These are phyloP conservation scores for Gavialis gangeticus DNA, from an alignment of 2,113 vertebrate genomes.

Conservation along the genomic window DNA sequence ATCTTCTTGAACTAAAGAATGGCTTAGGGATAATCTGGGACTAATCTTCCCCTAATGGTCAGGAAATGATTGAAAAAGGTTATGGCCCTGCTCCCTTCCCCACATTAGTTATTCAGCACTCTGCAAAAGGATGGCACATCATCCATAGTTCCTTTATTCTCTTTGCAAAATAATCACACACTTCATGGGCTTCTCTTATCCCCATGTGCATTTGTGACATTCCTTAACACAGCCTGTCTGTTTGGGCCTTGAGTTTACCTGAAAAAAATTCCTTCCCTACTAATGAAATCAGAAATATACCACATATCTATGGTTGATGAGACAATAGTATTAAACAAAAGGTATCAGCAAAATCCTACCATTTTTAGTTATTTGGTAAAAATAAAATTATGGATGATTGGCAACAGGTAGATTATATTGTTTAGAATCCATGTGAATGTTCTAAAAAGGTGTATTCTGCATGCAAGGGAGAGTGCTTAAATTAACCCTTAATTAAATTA, in stretches of 20 bases:
- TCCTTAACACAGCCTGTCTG: background rate
- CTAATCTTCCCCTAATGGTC: background rate
- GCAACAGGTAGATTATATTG: no score
- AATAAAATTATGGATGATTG: background rate
- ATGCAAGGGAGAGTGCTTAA: background rate
- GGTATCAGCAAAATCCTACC: background rate
- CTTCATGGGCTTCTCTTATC: background rate
- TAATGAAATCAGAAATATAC: background rate
- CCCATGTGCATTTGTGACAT: background rate
- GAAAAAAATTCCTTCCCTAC: background rate
- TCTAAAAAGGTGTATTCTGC: fast-evolving
- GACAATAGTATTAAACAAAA: background rate
- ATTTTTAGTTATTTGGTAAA: background rate
- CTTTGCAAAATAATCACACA: background rate
- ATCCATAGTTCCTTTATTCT: background rate
- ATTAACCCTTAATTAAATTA: no score
- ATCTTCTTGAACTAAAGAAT: background rate
- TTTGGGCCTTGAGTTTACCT: fast-evolving
- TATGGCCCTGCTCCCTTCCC: fast-evolving
- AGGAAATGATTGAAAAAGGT: background rate
- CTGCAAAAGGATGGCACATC: background rate
- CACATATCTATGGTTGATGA: background rate
- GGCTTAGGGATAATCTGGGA: background rate
- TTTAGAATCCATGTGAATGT: background rate
- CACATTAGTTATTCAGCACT: background rate